Conservation (phyloP, 2,797 vertebrate genomes). For the Clarias laeviceps region DNA sequence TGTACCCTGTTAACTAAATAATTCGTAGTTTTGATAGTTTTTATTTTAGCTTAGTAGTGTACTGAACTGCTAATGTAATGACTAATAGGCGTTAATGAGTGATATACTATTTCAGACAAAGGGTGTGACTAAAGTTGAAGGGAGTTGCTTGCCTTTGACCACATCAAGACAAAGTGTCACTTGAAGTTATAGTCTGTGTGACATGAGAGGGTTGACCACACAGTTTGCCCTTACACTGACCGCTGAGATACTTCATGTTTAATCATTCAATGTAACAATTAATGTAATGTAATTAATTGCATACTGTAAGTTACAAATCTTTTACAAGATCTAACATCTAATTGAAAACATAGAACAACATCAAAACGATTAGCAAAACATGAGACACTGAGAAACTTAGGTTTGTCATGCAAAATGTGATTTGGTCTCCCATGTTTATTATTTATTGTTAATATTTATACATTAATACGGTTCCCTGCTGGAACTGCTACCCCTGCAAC, state of each 20-base stretch:
- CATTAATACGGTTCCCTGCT: too few relatives aligned
- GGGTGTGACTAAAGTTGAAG: background rate
- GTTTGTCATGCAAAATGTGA: background rate
- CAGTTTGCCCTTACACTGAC: background rate
- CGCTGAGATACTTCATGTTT: background rate
- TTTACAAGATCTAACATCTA: background rate
- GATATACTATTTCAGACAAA: background rate
- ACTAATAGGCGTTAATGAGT: background rate
- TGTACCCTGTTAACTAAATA: background rate
- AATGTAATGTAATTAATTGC: background rate
- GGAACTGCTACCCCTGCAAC: too few relatives aligned
- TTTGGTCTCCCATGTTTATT: background rate
- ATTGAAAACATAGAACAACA: background rate
- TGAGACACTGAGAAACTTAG: background rate
- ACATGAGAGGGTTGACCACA: background rate
- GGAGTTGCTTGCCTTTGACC: background rate
- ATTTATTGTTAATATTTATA: background rate
- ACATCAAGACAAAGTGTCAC: conserved; percentile 6
- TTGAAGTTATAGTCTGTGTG: background rate
- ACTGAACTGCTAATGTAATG: background rate
- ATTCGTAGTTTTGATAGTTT: background rate
- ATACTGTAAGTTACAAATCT: background rate
- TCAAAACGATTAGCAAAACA: background rate
- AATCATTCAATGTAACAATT: conserved; percentile 3
- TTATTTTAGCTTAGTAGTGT: background rate